Evolutionary conservation across 2,888 invertebrate genomes (phyloP), one percentile per base, ranked within the genome.

Genomic region (Drosophila sordidula): DNA sequence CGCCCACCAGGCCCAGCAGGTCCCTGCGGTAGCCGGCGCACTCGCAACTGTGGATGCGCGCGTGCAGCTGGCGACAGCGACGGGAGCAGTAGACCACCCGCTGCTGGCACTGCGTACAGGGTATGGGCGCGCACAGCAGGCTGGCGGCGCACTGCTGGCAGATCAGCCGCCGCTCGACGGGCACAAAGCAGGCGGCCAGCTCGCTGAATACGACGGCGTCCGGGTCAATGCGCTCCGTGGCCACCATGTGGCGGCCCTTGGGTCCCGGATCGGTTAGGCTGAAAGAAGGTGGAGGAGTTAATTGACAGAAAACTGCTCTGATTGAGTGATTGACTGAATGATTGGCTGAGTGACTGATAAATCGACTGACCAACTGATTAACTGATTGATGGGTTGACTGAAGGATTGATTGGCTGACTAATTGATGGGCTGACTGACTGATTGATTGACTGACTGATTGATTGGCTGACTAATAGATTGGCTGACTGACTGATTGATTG

Each of bases 141-240:
- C 91, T 87, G 26, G 92, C 91, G 78, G 95, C 95, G 91, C 98
- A 98, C 80, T 95, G 93, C 80, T 96, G 95, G 90, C 98, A 98
- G 42, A 94, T 80, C 93, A 90, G 42, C 1, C 50, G 52, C 16
- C 79, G 54, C 11, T 94, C 93, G 90, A 95, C 90, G 70, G 94
- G 93, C 2, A 97, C 96, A 91, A 96, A 96, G 1, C 96, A 95
- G 90, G 95, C 96, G 0, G 98, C 96, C 79, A 95, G 94, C 91
- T 98, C 98, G 0, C 95, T 93, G 90, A 97, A 96, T 39, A 98
- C 91, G 0, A 96, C 93, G 78, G 96, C 95, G 0, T 96, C 97
- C 47, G 94, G 93, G 8, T 92, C 91, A 3, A 96, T 93, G 34
- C 93, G 90, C 65, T 93, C 92, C 11, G 92, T 93, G 0, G 96